A percentile compares a stretch with the other conserved stretches of the same genome.
Evolutionary conservation across 2,888 invertebrate genomes (phyloP).

Genomic region (Octonoba sinensis): DNA sequence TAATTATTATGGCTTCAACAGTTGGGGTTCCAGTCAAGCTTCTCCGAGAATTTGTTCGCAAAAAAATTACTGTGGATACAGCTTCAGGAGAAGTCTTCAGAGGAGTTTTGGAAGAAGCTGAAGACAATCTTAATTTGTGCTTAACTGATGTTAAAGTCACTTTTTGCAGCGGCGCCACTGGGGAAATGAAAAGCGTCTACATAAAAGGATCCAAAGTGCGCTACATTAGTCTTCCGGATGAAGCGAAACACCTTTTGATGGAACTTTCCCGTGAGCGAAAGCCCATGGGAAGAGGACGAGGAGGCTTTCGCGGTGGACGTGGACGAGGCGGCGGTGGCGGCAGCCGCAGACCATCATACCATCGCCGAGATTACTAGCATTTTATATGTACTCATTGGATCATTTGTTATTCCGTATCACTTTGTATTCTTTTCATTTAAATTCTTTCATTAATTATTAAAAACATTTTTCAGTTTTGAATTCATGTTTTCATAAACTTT

Average conservation of each 20-base stretch:
- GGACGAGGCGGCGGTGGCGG: background rate
- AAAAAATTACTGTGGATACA: slow-evolving; percentile 7
- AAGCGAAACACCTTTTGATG: background rate
- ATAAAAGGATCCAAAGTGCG: slow-evolving; percentile 19
- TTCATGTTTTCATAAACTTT: too few species aligned
- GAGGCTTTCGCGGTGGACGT: slow-evolving; percentile 7
- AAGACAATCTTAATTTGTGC: slow-evolving; percentile 14
- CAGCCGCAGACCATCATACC: slow-evolving; percentile 4
- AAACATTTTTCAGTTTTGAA: too few species aligned
- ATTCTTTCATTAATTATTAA: too few species aligned
- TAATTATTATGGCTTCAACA: background rate
- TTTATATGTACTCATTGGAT: background rate
- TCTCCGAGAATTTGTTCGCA: background rate
- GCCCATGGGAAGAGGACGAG: background rate
- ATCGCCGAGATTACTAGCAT: background rate
- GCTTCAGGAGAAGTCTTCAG: slow-evolving; percentile 11
- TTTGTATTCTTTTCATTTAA: too few species aligned
- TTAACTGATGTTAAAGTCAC: slow-evolving; percentile 3
- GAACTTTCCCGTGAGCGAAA: background rate
- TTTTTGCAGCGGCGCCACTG: slow-evolving; percentile 3
- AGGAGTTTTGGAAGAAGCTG: slow-evolving; percentile 6
- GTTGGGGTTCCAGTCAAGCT: slow-evolving; percentile 18
- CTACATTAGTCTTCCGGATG: background rate
- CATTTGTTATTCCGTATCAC: background rate
- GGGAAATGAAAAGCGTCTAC: slow-evolving; percentile 11